Percentiles rank a stretch among this genome's conserved stretches.
These are phyloP conservation scores for Platichthys stellatus DNA, from an alignment of 2,113 vertebrate genomes.

Conservation along the genomic window DNA sequence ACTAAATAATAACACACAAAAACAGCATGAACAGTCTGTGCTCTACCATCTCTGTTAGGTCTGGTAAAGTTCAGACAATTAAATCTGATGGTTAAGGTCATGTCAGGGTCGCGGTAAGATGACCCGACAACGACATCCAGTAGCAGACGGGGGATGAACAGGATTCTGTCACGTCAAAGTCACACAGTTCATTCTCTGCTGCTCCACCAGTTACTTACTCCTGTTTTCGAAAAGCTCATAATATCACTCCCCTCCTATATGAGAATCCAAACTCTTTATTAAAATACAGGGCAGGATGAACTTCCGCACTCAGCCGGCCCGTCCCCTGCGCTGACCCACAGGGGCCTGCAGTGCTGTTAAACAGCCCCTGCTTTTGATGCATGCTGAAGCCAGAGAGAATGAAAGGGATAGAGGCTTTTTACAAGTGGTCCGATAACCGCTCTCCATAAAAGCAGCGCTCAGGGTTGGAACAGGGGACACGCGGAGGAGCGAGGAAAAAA, in stretches of 20 bases:
- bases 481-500: slow-evolving; percentile 32
- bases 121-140: not conserved
- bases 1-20: too few relatives aligned
- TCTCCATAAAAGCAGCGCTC: slow-evolving; percentile 55
- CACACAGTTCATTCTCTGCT: not conserved
- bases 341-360: slow-evolving; percentile 42
- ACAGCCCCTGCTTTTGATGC: slow-evolving; percentile 58
- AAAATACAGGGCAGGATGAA: slow-evolving; percentile 25
- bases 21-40: too few relatives aligned
- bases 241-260: slow-evolving; percentile 42
- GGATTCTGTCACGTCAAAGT: not conserved
- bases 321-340: slow-evolving; percentile 46
- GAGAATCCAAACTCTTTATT: slow-evolving; percentile 19
- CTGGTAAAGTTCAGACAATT: too few relatives aligned
- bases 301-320: slow-evolving; percentile 29
- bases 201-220: too few relatives aligned
- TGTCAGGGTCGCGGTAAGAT: too few relatives aligned
- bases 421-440: slow-evolving; percentile 53
- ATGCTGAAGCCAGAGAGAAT: slow-evolving; percentile 35
- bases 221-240: slow-evolving; percentile 8
- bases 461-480: slow-evolving; percentile 39
- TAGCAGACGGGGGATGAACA: not conserved
- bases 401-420: slow-evolving; percentile 60
- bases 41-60: too few relatives aligned
- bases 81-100: not conserved